Base-by-base conservation (phyloP, 2,888 invertebrate genomes). In the Oscheius sp. region DNA sequence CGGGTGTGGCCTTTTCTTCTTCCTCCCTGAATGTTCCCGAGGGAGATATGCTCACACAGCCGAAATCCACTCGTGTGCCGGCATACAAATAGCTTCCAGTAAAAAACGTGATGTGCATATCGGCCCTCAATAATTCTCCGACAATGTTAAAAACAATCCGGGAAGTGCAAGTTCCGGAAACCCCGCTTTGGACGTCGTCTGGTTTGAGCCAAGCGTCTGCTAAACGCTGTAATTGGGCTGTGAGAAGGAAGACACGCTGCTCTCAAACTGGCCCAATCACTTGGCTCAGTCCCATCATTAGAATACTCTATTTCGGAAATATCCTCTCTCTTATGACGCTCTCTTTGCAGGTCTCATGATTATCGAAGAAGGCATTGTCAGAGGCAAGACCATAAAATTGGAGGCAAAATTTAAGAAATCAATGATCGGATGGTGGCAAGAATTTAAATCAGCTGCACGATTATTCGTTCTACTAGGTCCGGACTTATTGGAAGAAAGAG, bases 311-410 rank as follows among this genome's bases (percentile, higher is more conserved):
- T 27, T 9, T 61, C 61, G 58, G 58, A 58, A 58, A 5, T 27
- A 58, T n/a, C 58, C 27, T 58, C 21, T 58, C 27, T 18, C 25
- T 16, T 29, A 27, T n/a, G 29, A 41, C 23, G 21, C 18, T n/a
- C 2, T 25, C 29, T 5, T 69, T 77, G 56, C 69, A 85, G 85
- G 85, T 2, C 59, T 85, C 6, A 84, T 84, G 74, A 79, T 85
- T 16, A 86, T 86, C 74, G 86, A 86, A 59, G 86, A 86, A 69
- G 86, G 86, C 9, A 80, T 79, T 0, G 66, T 86, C 16, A 73
- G 74, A 16, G 82, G 78, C 3, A 75, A 76, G 9, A 74, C 77
- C 29, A 77, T 84, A 55, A 77, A 78, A 13, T 55, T 84, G 18
- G 82, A 82, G 43, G 77, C 80, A 16, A 80, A 76, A 53, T 81